phyloP scores from a whole-genome alignment of 2,888 invertebrate species.

The Tromatobia lineatoria region DNA sequence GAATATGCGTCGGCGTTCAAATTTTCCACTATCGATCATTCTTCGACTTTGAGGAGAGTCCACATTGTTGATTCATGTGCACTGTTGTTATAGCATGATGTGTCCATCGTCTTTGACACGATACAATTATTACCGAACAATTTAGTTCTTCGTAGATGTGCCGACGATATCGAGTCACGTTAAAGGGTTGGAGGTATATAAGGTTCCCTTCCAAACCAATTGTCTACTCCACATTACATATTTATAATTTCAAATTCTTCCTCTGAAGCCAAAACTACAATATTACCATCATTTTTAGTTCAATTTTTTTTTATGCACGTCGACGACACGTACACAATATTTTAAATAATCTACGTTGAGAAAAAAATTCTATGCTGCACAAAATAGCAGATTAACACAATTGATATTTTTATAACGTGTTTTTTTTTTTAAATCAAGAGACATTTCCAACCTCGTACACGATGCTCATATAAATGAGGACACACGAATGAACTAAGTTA shows the following conservation, averaged over 20 bases:
- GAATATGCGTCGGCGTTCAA: conserved; percentile 50
- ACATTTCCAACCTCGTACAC: no score
- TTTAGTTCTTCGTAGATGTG: not conserved
- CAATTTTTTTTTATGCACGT: not conserved
- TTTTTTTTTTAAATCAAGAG: no score
- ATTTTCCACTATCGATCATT: conserved; percentile 75
- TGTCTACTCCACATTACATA: not conserved
- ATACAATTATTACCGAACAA: not conserved
- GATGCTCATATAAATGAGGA: not conserved
- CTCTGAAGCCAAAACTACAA: not conserved
- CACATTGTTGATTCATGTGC: conserved; percentile 24
- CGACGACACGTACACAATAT: not conserved
- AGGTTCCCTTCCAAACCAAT: not conserved
- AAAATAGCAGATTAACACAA: not conserved
- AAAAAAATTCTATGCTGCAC: not conserved
- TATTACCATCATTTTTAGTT: not conserved
- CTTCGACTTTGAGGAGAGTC: conserved; percentile 40
- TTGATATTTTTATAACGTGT: not conserved
- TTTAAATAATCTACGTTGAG: no score
- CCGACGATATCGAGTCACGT: not conserved
- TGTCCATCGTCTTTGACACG: not conserved
- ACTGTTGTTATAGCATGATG: conserved; percentile 16
- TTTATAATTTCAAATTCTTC: not conserved
- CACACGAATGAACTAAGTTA: no score
- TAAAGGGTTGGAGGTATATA: not conserved